Evolutionary conservation across 2,113 vertebrate genomes (phyloP), one percentile per base, ranked within the genome.

Genomic region (Pedetes capensis): DNA sequence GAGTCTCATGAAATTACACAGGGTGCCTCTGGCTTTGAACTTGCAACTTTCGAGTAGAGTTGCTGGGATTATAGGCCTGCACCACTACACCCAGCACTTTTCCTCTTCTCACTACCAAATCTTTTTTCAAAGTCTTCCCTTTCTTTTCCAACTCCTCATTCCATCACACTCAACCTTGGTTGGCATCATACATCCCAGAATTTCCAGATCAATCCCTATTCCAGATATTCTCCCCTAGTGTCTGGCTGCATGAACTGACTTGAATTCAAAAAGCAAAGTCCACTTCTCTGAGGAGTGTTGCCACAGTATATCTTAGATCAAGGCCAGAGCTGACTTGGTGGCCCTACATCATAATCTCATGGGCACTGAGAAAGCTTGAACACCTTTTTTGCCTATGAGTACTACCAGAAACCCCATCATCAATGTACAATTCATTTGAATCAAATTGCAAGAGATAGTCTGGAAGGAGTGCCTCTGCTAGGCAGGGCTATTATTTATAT

Each of bases 401-500:
- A 39, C 90, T 71, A 47, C 22, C 53, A 94, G 72, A 71, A 49
- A 82, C 34, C 23, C 55, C 55, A 66, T 25, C 32, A 55, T 53
- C 27, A n/a, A 8, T 53, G 32, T 32, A 66, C 0, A 17, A 42
- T 94, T 85, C 44, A 49, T 83, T 39, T 91, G 57, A 89, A 18
- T 91, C 71, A 34, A 75, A 37, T 53, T 71, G 13, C 39, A 90
- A 85, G 23, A 69, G 49, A 49, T 84, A 69, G 53, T 61, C 76
- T 87, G 53, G 49, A 17, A 64, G 42, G 71, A 12, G n/a, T 5
- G 12, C 3, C n/a, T 53, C 34, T 11, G 49, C 34, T 69, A 93
- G 22, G n/a, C 59, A 95, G n/a, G 53, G 42, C 86, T 88, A 90
- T 94, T 92, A 89, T 95, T 89, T 83, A 76, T 66, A 55, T 83